Base-by-base conservation (phyloP, 1,140 invertebrate species). In the Pararge aegeria region DNA sequence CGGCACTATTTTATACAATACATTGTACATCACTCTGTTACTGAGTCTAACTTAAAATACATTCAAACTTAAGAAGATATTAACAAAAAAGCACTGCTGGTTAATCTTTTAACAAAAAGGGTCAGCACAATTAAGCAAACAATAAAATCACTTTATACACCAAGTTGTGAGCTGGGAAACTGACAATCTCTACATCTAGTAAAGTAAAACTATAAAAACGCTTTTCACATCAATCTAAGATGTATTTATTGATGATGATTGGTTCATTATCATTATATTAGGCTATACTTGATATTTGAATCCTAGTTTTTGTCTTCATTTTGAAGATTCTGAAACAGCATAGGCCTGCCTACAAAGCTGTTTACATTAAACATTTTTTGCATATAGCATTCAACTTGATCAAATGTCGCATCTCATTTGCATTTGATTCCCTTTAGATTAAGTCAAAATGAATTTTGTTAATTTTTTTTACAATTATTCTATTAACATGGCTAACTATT, bases 81-180 rank as follows among this genome's bases (percentile, higher is more conserved):
- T 80, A 83, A 88, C 81, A 81, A 49, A 83, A 79, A 84, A 87
- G 80, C 83, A 84, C 73, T 77, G 77, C 80, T 80, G 65, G 74
- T 85, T 81, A 78, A 70, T 75, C 72, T 74, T 52, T 78, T 69
- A 69, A 66, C 61, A 20, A 77, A 82, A 80, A 76, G 73, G 72
- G 59, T 73, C 83, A 83, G 78, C 78, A 83, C 68, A 70, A 78
- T 68, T 62, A 82, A 80, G 80, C 78, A 64, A 81, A 78, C 61
- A 68, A 74, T 75, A 80, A 76, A 79, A 78, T 75, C 69, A 83
- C 69, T 70, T 70, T 74, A 61, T 59, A 78, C 63, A 75, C 69
- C 72, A 78, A 76, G 57, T 66, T 54, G 68, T 61, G 66, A 66
- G 69, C 61, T 44, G 57, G 56, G 40, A 15, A 66, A 68, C 57